Percentiles rank a stretch among this genome's conserved stretches.
phyloP scores from a whole-genome alignment of 2,888 invertebrate species.

The Meteorus cinctellus region DNA sequence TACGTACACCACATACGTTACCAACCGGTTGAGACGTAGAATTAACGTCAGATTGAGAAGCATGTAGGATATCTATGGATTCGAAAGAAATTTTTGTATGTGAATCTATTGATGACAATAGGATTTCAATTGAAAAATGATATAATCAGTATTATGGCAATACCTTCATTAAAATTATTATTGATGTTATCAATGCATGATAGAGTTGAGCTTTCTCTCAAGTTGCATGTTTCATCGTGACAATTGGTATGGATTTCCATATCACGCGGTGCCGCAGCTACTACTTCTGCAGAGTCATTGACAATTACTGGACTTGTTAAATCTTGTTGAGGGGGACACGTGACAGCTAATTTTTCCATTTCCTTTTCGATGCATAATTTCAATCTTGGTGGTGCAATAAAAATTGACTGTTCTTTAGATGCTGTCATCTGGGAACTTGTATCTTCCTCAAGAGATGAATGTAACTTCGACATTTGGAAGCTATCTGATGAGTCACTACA shows the following conservation, averaged over 20 bases:
- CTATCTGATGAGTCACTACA: conserved; percentile 49
- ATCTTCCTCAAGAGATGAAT: conserved; percentile 30
- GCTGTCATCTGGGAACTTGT: background rate
- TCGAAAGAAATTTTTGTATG: background rate
- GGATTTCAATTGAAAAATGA: background rate
- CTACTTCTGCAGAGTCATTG: background rate
- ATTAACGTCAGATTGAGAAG: background rate
- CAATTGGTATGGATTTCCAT: background rate
- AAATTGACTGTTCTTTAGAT: conserved; percentile 11
- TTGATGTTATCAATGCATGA: background rate
- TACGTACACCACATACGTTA: background rate
- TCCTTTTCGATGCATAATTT: conserved; percentile 5
- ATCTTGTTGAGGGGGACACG: background rate
- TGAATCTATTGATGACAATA: background rate
- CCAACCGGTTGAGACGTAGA: background rate
- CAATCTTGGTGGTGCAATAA: conserved; percentile 35
- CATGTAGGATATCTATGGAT: background rate
- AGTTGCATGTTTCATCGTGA: background rate
- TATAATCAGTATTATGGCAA: background rate
- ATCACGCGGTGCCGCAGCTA: background rate
- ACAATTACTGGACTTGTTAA: background rate
- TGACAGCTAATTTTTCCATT: background rate
- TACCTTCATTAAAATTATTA: conserved; percentile 14
- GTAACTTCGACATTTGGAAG: conserved; percentile 43
- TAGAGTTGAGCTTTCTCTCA: background rate